A percentile compares a stretch with the other conserved stretches of the same genome.
These are phyloP conservation scores for Temnothorax rugatulus DNA, from an alignment of 2,888 invertebrate species.

Conservation along the genomic window DNA sequence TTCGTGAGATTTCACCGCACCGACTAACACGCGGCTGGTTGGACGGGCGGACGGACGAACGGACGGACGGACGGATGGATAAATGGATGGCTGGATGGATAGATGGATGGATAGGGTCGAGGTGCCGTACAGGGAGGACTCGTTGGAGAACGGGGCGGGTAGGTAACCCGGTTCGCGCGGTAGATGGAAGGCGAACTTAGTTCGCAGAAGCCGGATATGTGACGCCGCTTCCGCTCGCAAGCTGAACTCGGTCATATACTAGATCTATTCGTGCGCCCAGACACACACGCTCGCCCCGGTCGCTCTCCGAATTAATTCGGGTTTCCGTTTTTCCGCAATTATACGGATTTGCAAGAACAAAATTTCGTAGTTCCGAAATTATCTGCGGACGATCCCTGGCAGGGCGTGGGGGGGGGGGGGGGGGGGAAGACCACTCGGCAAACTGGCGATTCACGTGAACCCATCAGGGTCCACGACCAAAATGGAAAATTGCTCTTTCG, in stretches of 20 bases:
- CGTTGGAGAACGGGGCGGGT: slow-evolving; percentile 28
- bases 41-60: slow-evolving; percentile 37
- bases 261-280: slow-evolving; percentile 64
- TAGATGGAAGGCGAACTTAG: slow-evolving; percentile 74
- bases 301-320: slow-evolving; percentile 81
- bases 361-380: slow-evolving; percentile 63
- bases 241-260: slow-evolving; percentile 73
- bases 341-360: slow-evolving; percentile 71
- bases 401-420: neutral
- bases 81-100: slow-evolving; percentile 27
- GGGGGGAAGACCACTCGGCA: neutral
- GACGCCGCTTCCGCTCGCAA: slow-evolving; percentile 80
- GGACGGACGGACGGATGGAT: slow-evolving; percentile 22
- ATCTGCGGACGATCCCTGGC: slow-evolving; percentile 55
- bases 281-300: slow-evolving; percentile 63
- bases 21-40: slow-evolving; percentile 60
- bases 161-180: slow-evolving; percentile 34
- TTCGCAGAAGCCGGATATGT: slow-evolving; percentile 81
- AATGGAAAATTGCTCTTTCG: slow-evolving; percentile 46
- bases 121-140: slow-evolving; percentile 4
- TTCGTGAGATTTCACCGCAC: slow-evolving; percentile 70
- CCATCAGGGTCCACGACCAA: slow-evolving; percentile 20
- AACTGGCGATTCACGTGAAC: slow-evolving; percentile 33
- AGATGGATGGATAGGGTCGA: slow-evolving; percentile 50
- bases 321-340: slow-evolving; percentile 81